phyloP scores from a whole-genome alignment of 1,140 invertebrate genomes.

The Idris sp. region DNA sequence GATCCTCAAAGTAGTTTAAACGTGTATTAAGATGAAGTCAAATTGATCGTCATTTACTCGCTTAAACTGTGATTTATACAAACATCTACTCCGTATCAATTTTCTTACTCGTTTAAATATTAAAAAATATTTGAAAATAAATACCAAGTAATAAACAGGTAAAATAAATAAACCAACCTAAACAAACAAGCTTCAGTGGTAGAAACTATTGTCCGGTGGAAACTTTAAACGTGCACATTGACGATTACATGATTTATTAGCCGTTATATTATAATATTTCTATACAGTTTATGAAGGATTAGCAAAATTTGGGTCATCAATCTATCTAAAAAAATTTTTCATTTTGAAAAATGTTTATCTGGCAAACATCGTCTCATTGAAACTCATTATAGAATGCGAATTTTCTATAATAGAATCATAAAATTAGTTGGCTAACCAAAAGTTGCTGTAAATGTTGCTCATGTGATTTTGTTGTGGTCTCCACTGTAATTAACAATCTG shows the following conservation, averaged over 20 bases:
- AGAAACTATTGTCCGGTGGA: too few relatives aligned
- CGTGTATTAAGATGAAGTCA: constrained; percentile 11
- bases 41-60: constrained; percentile 36
- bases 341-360: too few relatives aligned
- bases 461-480: constrained; percentile 2
- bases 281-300: too few relatives aligned
- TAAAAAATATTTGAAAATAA: constrained; percentile 25
- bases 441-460: constrained; percentile 23
- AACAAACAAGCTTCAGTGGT: constrained; percentile 1
- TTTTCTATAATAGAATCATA: too few relatives aligned
- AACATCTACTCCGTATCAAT: constrained; percentile 29
- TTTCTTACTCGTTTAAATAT: constrained; percentile 27
- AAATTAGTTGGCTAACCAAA: neutral
- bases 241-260: too few relatives aligned
- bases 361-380: too few relatives aligned
- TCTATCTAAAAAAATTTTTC: too few relatives aligned
- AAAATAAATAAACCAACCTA: constrained; percentile 21
- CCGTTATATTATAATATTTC: too few relatives aligned
- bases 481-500: too few relatives aligned
- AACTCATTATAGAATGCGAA: constrained; percentile 7
- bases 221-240: too few relatives aligned
- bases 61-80: constrained; percentile 28
- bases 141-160: constrained; percentile 18
- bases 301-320: too few relatives aligned
- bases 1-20: too few relatives aligned